Base-by-base conservation (phyloP, 2,797 vertebrate species). In the Acipenser oxyrinchus region DNA sequence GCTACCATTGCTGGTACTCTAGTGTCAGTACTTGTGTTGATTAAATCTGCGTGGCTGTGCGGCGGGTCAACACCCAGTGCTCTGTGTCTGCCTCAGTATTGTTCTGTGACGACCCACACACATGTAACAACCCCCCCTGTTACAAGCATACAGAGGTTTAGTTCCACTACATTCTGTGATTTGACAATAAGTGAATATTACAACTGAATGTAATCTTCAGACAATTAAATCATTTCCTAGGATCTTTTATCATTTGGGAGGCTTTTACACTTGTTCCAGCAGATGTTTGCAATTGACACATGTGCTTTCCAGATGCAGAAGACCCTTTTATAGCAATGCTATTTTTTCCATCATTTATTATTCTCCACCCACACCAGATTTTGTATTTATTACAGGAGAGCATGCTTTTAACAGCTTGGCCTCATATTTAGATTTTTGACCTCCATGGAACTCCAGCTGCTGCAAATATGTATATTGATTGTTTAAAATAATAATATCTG, bases 321-420 rank as follows among this genome's bases (percentile, higher is more conserved):
- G 51, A 60, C 51, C 11, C 37, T 37, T 37, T 13, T 8, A 69
- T 69, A 58, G 77, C 71, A 73, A 75, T 71, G 72, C 72, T n/a
- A 58, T 70, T 75, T 7, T n/a, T 72, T 71, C 59, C 77, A 71
- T 71, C 72, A 81, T 78, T 76, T 64, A 78, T 73, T 70, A 72
- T 62, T 23, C 15, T 63, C 67, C 74, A n/a, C n/a, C n/a, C n/a
- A 80, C 76, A 67, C 71, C 71, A 72, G 67, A 81, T 81, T 83
- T 83, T 83, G 82, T 86, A 83, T 85, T 88, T 89, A 88, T 89
- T 87, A 88, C 83, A 83, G 78, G 69, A 79, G 83, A 75, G 68
- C 70, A 76, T 73, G 79, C 68, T 67, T 70, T 61, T 72, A 76
- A 70, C 71, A 70, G 72, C 69, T 78, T 76, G 74, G 78, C 6